Evolutionary conservation across 2,888 invertebrate species (phyloP), one percentile per base, ranked within the genome.

Genomic region (Aphidius colemani): DNA sequence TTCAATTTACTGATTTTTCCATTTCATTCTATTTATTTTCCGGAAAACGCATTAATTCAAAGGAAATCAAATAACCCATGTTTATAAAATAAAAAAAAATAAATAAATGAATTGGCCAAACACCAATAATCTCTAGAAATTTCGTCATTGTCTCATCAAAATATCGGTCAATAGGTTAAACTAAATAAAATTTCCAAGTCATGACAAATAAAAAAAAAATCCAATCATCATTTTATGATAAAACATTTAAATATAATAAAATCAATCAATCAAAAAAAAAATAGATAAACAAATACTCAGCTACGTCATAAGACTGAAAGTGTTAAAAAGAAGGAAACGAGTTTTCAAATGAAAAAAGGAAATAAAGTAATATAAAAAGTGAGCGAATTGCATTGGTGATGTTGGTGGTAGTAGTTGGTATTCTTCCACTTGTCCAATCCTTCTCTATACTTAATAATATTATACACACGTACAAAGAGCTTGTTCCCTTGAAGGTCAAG

Each of bases 401-500:
- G 49, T 61, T 61, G 67, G 39, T 40, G 30, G 57, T 39, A 13
- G 41, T 53, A 46, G 9, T 9, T 39, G 3, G 13, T 18, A 18
- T 18, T 18, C 13, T 18, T 57, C 7, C n/a, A 30, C 30, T 30
- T 30, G 30, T 30, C 30, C 30, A 30, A n/a, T n/a, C 30, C 49
- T 63, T 58, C 70, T 72, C 71, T 71, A 70, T 72, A 71, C 70
- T 68, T 70, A 66, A 72, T 69, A 67, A 72, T 71, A 73, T 72
- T 30, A 30, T 30, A 30, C 30, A 30, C 30, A 30, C 5, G 30
- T 5, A 30, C 13, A 30, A 30, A 30, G 30, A 5, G 5, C 30
- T 30, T 30, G 30, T 30, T 30, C 30, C 69, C 74, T 75, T 75
- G 79, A 79, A 81, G 80, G 80, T 81, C 80, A 81, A 81, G 80